These are phyloP conservation scores for Clamator glandarius DNA, from an alignment of 2,797 vertebrate genomes.

Conservation along the genomic window DNA sequence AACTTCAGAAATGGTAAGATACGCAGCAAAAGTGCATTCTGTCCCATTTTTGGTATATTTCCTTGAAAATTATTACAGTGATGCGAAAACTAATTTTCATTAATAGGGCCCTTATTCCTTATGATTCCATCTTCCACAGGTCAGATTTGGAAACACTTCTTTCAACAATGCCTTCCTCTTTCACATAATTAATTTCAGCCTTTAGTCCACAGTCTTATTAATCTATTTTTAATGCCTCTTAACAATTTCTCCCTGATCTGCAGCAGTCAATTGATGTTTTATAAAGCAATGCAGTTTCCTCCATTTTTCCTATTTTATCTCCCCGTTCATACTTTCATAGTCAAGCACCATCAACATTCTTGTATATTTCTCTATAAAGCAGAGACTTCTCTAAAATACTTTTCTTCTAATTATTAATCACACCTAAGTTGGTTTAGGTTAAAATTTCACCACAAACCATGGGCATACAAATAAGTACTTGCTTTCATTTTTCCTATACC, in stretches of 20 bases:
- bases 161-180: constrained; percentile 68
- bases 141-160: constrained; percentile 64
- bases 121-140: constrained; percentile 63
- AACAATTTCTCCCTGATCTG: constrained; percentile 58
- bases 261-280: constrained; percentile 31
- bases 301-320: constrained; percentile 42
- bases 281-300: neutral
- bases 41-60: constrained; percentile 52
- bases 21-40: constrained; percentile 48
- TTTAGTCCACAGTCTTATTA: constrained; percentile 63
- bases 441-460: neutral
- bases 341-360: constrained; percentile 18
- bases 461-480: neutral
- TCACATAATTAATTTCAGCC: constrained; percentile 69
- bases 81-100: constrained; percentile 69
- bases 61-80: constrained; percentile 64
- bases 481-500: constrained; percentile 11
- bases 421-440: neutral
- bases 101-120: constrained; percentile 55
- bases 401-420: neutral
- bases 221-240: constrained; percentile 72
- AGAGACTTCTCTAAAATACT: neutral
- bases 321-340: neutral
- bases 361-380: neutral
- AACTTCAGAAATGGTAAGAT: constrained; percentile 46